Evolutionary conservation across 2,113 vertebrate species (phyloP).

Genomic region (Prinia subflava): DNA sequence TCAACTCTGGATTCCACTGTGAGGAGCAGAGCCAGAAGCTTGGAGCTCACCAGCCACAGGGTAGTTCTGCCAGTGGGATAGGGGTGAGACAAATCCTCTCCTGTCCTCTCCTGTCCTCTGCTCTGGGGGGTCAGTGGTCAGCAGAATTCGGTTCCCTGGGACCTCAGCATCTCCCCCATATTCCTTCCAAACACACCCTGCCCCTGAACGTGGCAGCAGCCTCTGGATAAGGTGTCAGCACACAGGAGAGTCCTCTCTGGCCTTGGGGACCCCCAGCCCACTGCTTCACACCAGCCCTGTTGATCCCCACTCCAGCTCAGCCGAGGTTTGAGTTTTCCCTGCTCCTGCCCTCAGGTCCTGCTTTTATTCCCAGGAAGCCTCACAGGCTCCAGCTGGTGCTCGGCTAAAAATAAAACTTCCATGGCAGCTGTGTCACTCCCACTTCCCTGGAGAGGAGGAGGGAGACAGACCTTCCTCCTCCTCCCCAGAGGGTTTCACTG

Average conservation of each 20-base stretch:
- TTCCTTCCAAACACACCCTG: not conserved
- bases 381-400: not conserved
- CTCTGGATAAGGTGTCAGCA: not conserved
- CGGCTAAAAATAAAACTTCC: slow-evolving; percentile 25
- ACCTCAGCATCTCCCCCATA: not conserved
- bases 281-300: fast-evolving
- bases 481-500: not conserved
- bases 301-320: not conserved
- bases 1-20: fast-evolving
- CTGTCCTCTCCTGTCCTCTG: not conserved
- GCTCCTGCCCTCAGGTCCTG: not conserved
- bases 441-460: not conserved
- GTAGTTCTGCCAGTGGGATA: not conserved
- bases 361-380: not conserved
- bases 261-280: not conserved
- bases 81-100: not conserved
- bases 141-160: fast-evolving
- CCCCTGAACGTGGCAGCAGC: fast-evolving
- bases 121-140: fast-evolving
- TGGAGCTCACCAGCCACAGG: fast-evolving
- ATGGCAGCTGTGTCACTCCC: not conserved
- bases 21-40: not conserved
- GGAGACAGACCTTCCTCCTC: not conserved
- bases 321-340: not conserved
- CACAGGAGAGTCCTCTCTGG: not conserved